Percentiles rank a stretch among this genome's conserved stretches.
phyloP scores from a whole-genome alignment of 1,140 invertebrate species.

The Wasmannia auropunctata region DNA sequence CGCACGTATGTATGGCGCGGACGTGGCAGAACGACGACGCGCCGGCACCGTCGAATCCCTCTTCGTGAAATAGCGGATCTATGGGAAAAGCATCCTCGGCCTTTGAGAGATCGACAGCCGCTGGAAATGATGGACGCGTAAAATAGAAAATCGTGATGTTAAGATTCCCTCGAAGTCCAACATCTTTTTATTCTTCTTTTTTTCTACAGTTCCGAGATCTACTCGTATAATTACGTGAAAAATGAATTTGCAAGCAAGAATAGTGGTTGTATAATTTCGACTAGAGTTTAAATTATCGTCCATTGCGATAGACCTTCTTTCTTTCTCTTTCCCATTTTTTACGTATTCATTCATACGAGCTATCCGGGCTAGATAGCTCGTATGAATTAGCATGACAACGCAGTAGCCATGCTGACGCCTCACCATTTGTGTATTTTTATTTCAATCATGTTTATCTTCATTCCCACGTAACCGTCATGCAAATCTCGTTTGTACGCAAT shows the following conservation, averaged over 20 bases:
- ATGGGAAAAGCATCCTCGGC: conserved; percentile 33
- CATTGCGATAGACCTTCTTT: not conserved
- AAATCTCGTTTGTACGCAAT: no score
- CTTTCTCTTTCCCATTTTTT: no score
- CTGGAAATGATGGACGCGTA: not conserved
- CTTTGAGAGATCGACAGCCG: conserved; percentile 36
- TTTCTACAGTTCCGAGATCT: not conserved
- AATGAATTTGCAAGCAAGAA: not conserved
- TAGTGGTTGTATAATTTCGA: not conserved
- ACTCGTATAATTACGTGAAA: not conserved
- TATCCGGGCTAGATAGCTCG: no score
- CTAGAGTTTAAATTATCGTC: not conserved
- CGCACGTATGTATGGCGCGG: conserved; percentile 68
- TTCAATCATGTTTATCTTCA: no score
- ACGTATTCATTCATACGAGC: no score
- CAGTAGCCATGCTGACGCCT: no score
- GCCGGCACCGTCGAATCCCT: not conserved
- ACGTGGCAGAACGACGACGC: conserved; percentile 34
- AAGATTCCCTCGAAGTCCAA: not conserved
- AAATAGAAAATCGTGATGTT: not conserved
- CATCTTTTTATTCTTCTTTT: not conserved
- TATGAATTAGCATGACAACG: no score
- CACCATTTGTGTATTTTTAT: no score
- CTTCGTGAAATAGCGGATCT: conserved; percentile 35
- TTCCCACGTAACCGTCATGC: no score